These are phyloP conservation scores for Platypus cylindrus DNA, from an alignment of 2,888 invertebrate species.

Conservation along the genomic window DNA sequence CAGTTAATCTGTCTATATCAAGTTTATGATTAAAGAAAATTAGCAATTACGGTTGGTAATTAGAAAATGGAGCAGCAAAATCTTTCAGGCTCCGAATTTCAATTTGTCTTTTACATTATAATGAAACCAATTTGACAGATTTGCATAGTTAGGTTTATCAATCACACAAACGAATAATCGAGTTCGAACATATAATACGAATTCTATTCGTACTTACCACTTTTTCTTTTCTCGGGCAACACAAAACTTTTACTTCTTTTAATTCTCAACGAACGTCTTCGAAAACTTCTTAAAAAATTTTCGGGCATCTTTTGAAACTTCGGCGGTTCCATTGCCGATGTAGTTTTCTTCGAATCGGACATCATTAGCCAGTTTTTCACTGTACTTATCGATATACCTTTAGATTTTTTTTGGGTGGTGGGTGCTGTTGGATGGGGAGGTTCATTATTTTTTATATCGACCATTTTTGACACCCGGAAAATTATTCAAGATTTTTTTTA, in stretches of 20 bases:
- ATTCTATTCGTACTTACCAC: constrained; percentile 50
- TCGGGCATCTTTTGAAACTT: constrained; percentile 52
- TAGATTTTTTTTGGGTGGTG: constrained; percentile 32
- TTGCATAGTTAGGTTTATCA: no score
- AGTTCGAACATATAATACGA: no score
- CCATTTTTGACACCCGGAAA: constrained; percentile 29
- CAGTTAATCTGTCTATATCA: no score
- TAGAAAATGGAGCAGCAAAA: no score
- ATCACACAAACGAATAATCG: no score
- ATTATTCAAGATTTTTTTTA: no score
- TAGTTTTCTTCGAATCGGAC: constrained; percentile 27
- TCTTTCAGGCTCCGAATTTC: no score
- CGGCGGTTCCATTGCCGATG: constrained; percentile 41
- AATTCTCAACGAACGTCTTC: constrained; percentile 56
- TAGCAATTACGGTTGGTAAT: no score
- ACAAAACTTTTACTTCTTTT: constrained; percentile 65
- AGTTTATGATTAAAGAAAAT: no score
- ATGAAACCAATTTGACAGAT: no score
- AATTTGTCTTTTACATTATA: no score
- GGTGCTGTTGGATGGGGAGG: constrained; percentile 26
- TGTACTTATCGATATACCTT: constrained; percentile 46
- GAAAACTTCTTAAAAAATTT: constrained; percentile 58
- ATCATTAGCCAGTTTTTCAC: constrained; percentile 66
- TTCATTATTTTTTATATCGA: constrained; percentile 31
- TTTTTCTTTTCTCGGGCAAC: constrained; percentile 63